phyloP scores from a whole-genome alignment of 2,888 invertebrate genomes.

The Diaphora mendica region DNA sequence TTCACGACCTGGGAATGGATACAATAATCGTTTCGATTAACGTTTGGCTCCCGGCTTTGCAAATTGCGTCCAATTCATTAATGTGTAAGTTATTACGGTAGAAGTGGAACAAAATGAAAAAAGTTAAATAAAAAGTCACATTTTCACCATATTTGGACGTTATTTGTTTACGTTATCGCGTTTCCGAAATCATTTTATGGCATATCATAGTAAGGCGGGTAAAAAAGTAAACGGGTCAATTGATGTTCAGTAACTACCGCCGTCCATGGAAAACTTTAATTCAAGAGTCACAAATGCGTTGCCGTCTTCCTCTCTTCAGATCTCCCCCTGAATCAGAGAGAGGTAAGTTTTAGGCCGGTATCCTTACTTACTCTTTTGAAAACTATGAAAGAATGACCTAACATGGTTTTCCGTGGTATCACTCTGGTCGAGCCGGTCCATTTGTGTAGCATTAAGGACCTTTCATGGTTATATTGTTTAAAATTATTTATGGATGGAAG shows the following conservation, averaged over 20 bases:
- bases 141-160: not conserved
- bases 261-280: not conserved
- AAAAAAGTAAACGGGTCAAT: too few species aligned
- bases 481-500: too few species aligned
- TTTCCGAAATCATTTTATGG: not conserved
- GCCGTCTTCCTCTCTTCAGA: too few species aligned
- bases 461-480: too few species aligned
- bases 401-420: too few species aligned
- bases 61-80: not conserved
- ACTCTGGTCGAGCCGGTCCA: too few species aligned
- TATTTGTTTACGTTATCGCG: not conserved
- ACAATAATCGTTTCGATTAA: not conserved
- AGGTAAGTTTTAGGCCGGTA: too few species aligned
- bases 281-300: not conserved
- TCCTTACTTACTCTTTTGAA: too few species aligned
- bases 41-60: not conserved
- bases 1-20: not conserved
- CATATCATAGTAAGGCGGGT: not conserved
- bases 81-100: not conserved
- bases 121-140: not conserved
- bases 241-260: too few species aligned
- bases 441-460: too few species aligned
- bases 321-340: too few species aligned
- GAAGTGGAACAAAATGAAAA: not conserved
- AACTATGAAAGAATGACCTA: too few species aligned